These are phyloP conservation scores for Anguilla anguilla DNA, from an alignment of 2,797 vertebrate genomes.

Conservation along the genomic window DNA sequence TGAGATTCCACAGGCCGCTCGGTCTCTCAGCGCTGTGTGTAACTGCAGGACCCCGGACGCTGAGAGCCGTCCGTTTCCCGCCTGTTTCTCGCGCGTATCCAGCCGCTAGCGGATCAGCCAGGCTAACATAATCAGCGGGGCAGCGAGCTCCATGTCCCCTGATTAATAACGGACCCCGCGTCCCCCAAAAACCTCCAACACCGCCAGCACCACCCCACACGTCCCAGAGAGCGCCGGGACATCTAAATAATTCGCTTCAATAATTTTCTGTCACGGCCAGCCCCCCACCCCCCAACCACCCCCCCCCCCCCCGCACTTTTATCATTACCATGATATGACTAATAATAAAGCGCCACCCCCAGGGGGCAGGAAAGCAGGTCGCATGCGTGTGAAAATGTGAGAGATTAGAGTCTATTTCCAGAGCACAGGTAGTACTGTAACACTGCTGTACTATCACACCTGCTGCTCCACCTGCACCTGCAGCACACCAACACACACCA, in stretches of 20 bases:
- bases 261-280: conserved; percentile 7
- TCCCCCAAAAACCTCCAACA: neutral
- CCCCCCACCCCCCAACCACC: too few relatives aligned
- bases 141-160: conserved; percentile 17
- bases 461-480: too few relatives aligned
- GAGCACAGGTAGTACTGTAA: conserved; percentile 24
- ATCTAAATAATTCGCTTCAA: conserved; percentile 11
- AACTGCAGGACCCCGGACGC: neutral
- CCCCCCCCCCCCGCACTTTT: neutral
- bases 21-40: neutral
- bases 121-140: neutral
- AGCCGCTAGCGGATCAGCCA: neutral
- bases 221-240: neutral
- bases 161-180: neutral
- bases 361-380: neutral
- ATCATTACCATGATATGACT: neutral
- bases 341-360: neutral
- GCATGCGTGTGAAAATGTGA: neutral
- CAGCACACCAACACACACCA: too few relatives aligned
- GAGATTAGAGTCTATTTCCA: conserved; percentile 25
- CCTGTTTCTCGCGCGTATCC: neutral
- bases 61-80: neutral
- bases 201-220: neutral
- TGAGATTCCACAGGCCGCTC: neutral
- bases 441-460: neutral